Percentiles rank a stretch among this genome's conserved stretches.
Evolutionary conservation across 1,140 invertebrate genomes (phyloP).

Genomic region (Drosophila virilis): DNA sequence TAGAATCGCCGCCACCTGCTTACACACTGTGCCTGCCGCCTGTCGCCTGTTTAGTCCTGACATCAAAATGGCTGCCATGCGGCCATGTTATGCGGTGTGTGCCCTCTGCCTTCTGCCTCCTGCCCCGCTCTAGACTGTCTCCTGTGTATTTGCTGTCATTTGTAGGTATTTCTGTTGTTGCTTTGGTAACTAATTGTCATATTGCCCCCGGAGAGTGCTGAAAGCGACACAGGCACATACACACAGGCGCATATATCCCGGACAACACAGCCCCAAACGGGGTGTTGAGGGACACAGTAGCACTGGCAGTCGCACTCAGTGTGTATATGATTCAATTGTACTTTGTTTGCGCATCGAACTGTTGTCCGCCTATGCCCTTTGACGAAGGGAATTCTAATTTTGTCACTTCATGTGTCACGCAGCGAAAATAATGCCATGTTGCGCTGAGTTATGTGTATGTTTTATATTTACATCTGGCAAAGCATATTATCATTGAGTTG

Average conservation of each 20-base stretch:
- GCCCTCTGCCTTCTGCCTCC: background rate
- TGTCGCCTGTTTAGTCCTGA: conserved; percentile 61
- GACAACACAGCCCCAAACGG: background rate
- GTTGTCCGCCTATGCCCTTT: conserved; percentile 21
- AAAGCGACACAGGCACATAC: conserved; percentile 50
- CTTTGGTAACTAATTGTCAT: conserved; percentile 82
- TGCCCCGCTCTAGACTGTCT: conserved; percentile 11
- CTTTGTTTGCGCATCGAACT: conserved; percentile 45
- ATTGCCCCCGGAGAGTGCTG: conserved; percentile 69
- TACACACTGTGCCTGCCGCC: conserved; percentile 35
- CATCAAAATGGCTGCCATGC: conserved; percentile 78
- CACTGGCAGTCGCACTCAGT: conserved; percentile 39
- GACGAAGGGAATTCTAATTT: background rate
- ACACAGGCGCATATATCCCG: background rate
- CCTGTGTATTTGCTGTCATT: conserved; percentile 75
- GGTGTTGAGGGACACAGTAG: conserved; percentile 18
- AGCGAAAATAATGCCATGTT: background rate
- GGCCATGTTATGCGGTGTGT: conserved; percentile 75
- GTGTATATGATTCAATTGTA: conserved; percentile 76
- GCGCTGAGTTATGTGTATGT: too few species aligned
- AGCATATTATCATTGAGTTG: too few species aligned
- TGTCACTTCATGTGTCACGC: background rate
- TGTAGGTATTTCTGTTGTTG: conserved; percentile 82
- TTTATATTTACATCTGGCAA: too few species aligned
- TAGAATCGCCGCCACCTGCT: conserved; percentile 23